Conservation (phyloP, 35 echinoderm and acorn worm species). For the Ophioderma brevispina region DNA sequence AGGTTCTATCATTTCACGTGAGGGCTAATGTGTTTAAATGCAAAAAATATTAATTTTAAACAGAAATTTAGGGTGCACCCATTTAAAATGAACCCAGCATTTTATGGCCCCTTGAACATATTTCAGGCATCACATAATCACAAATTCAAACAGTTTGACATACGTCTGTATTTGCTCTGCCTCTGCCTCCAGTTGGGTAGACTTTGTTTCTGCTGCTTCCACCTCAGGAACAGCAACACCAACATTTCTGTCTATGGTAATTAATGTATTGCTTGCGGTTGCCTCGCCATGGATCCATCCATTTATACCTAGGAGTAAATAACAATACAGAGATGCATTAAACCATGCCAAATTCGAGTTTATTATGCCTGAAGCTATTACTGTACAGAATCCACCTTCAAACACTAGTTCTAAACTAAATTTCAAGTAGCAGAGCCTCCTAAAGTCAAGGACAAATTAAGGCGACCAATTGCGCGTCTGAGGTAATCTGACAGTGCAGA, state of each 20-base stretch:
- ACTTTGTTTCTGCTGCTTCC: slow-evolving; percentile 26
- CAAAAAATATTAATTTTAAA: no score
- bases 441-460: no score
- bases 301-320: slow-evolving; percentile 42
- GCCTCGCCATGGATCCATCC: slow-evolving; percentile 51
- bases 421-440: no score
- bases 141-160: background rate
- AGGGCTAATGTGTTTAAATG: no score
- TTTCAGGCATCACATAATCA: no score
- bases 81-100: no score
- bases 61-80: no score
- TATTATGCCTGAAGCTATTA: background rate
- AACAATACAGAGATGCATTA: background rate
- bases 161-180: slow-evolving; percentile 52
- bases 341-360: no score
- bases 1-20: no score
- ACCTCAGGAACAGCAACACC: background rate
- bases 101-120: background rate
- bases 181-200: background rate
- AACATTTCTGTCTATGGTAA: background rate
- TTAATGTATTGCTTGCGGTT: background rate
- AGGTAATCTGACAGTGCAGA: no score
- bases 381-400: background rate
- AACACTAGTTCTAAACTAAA: background rate
- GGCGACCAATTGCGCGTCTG: no score